Evolutionary conservation across 2,797 vertebrate genomes (phyloP).

Genomic region (Peromyscus nudipes): DNA sequence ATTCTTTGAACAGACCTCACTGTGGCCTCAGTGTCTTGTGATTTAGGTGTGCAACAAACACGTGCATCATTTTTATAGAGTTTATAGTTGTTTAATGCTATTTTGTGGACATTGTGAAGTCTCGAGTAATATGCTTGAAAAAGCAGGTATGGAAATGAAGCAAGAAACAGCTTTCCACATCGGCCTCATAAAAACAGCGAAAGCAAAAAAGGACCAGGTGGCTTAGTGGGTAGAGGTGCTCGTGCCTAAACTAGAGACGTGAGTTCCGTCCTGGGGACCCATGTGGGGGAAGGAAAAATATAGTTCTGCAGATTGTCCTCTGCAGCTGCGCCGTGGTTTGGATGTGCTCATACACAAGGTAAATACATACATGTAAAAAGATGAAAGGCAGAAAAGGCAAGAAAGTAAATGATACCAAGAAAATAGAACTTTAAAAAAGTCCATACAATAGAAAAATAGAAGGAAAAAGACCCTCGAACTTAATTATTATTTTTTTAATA

Average conservation of each 20-base stretch:
- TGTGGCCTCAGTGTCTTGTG: background rate
- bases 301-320: background rate
- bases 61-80: slow-evolving; percentile 23
- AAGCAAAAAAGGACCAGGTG: background rate
- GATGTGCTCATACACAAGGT: background rate
- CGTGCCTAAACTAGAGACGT: background rate
- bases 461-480: background rate
- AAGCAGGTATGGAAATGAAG: slow-evolving; percentile 44
- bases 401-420: slow-evolving; percentile 32
- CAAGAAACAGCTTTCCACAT: slow-evolving; percentile 38
- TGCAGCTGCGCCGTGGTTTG: too few species aligned
- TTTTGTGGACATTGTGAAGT: slow-evolving; percentile 53
- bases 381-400: background rate
- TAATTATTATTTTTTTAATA: too few species aligned
- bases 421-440: slow-evolving; percentile 21
- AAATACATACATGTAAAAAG: background rate
- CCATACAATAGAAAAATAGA: slow-evolving; percentile 6
- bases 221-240: background rate
- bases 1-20: background rate
- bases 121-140: slow-evolving; percentile 34
- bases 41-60: slow-evolving; percentile 33
- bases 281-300: background rate
- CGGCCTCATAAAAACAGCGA: slow-evolving; percentile 38
- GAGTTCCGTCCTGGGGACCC: background rate
- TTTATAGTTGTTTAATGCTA: background rate